Conservation (phyloP, 2,113 vertebrate species). For the Gnathonemus longibarbis region DNA sequence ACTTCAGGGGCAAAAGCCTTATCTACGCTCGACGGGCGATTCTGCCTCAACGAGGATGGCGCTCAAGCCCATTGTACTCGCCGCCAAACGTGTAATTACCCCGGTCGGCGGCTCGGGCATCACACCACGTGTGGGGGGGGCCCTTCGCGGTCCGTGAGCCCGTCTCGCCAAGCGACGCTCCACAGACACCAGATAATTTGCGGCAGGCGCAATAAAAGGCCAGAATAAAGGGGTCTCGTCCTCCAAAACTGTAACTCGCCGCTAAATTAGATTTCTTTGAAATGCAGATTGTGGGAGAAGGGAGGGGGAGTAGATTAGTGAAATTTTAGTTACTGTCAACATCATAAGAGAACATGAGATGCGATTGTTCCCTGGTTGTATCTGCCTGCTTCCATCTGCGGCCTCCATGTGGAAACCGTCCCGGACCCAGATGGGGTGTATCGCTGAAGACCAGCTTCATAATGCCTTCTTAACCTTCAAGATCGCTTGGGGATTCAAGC, state of each 20-base stretch:
- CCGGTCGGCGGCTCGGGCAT: conserved; percentile 92
- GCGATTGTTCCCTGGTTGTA: conserved; percentile 97
- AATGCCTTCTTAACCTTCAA: conserved; percentile 99
- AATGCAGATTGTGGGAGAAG: conserved; percentile 94
- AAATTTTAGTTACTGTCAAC: conserved; percentile 99
- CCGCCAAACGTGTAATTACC: conserved; percentile 95
- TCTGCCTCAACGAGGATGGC: conserved; percentile 83
- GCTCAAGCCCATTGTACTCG: conserved; percentile 88
- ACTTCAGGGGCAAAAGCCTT: conserved; percentile 63
- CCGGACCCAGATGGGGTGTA: conserved; percentile 99
- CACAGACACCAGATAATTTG: conserved; percentile 99
- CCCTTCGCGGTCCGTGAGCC: conserved; percentile 70
- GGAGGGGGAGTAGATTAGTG: conserved; percentile 97
- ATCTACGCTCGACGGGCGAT: conserved; percentile 77
- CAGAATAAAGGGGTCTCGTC: conserved; percentile 98
- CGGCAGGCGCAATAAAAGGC: conserved; percentile 96
- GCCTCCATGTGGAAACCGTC: conserved; percentile 99
- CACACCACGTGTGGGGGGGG: conserved; percentile 90
- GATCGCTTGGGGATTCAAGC: conserved; percentile 96
- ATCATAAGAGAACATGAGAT: conserved; percentile 99
- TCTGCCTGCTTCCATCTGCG: conserved; percentile 99
- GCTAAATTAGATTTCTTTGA: conserved; percentile 99
- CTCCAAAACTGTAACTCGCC: conserved; percentile 62
- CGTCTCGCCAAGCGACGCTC: conserved; percentile 79
- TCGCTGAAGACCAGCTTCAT: conserved; percentile 96